Evolutionary conservation across 2,797 vertebrate species (phyloP).

Genomic region (Channa striata): DNA sequence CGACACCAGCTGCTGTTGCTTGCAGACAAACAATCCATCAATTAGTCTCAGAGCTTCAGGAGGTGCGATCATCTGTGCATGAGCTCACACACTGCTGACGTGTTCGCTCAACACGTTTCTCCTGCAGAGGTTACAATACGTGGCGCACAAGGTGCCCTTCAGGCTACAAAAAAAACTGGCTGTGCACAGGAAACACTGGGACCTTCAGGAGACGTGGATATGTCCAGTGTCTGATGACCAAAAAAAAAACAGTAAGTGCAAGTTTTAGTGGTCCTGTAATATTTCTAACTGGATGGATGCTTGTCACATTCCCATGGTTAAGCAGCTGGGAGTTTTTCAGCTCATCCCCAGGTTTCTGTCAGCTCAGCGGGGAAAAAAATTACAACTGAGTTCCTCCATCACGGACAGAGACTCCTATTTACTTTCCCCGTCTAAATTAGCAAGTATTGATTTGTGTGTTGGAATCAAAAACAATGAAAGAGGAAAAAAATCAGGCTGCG

Average conservation of each 20-base stretch:
- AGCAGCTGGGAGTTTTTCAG: conserved; percentile 17
- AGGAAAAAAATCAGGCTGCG: conserved; percentile 1
- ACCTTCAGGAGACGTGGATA: conserved; percentile 1
- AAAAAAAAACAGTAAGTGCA: neutral
- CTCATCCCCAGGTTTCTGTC: conserved; percentile 10
- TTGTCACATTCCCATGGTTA: conserved; percentile 1
- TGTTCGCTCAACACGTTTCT: conserved; percentile 39
- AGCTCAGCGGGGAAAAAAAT: neutral
- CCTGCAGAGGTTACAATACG: conserved; percentile 46
- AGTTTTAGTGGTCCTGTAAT: neutral
- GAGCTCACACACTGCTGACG: conserved; percentile 44
- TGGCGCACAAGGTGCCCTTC: conserved; percentile 31
- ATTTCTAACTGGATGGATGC: neutral
- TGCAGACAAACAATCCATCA: conserved; percentile 54
- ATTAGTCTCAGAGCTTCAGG: conserved; percentile 60
- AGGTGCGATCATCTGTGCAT: conserved; percentile 42
- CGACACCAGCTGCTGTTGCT: conserved; percentile 32
- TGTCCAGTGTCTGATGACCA: neutral
- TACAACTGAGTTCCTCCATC: neutral
- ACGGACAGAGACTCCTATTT: neutral
- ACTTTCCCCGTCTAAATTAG: conserved; percentile 10
- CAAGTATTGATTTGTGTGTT: conserved; percentile 36
- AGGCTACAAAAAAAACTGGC: conserved; percentile 7
- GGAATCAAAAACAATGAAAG: conserved; percentile 11
- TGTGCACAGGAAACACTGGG: conserved; percentile 5